Evolutionary conservation across 2,797 vertebrate genomes (phyloP).

Genomic region (Tapera naevia): DNA sequence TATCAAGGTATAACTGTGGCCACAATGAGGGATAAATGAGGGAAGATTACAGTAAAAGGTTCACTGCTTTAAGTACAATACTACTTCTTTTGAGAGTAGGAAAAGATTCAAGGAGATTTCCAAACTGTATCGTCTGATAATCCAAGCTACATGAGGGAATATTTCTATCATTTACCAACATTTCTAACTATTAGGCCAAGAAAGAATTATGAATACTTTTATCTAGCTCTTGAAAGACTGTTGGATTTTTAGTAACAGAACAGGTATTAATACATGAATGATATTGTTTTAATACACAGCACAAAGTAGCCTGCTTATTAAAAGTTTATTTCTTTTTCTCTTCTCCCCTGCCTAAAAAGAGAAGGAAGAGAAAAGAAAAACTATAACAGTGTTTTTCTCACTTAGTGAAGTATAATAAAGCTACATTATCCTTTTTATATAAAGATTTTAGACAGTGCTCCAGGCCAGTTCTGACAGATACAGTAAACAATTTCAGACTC

Average conservation of each 20-base stretch:
- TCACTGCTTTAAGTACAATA: not conserved
- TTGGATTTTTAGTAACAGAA: not conserved
- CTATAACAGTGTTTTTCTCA: not conserved
- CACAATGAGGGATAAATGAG: not conserved
- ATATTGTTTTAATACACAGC: not conserved
- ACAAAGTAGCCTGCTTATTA: not conserved
- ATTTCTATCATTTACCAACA: not conserved
- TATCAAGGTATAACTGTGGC: not conserved
- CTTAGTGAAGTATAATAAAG: not conserved
- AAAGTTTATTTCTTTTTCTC: not conserved
- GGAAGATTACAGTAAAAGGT: not conserved
- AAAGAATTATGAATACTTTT: not conserved
- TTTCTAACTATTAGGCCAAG: not conserved
- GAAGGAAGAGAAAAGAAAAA: not conserved
- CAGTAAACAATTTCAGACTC: conserved; percentile 8
- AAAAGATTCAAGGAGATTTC: not conserved
- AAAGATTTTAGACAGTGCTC: conserved; percentile 4
- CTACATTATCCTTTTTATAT: not conserved
- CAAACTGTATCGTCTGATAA: not conserved
- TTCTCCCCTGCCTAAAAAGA: not conserved
- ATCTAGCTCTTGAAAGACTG: not conserved
- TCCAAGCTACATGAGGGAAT: not conserved
- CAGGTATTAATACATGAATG: not conserved
- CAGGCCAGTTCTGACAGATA: not conserved
- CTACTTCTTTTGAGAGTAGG: not conserved